These are phyloP conservation scores for Notocelia uddmanniana DNA, from an alignment of 2,888 invertebrate species.

Conservation along the genomic window DNA sequence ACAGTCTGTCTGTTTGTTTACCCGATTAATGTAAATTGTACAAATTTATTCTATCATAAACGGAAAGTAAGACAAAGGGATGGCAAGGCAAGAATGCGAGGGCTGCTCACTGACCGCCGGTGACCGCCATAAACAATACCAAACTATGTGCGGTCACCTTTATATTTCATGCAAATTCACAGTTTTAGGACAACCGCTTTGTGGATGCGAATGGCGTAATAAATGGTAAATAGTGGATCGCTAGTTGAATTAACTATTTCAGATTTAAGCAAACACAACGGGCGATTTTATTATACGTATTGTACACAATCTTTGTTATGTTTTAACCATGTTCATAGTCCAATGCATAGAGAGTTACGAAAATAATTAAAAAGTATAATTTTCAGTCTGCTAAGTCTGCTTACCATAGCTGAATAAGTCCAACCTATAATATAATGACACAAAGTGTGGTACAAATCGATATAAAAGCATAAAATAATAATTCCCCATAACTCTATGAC, in stretches of 20 bases:
- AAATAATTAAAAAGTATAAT: background rate
- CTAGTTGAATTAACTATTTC: background rate
- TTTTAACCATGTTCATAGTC: background rate
- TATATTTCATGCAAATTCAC: slow-evolving; percentile 84
- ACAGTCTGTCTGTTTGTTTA: slow-evolving; percentile 58
- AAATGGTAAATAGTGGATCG: slow-evolving; percentile 53
- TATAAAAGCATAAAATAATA: slow-evolving; percentile 26
- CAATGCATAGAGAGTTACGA: background rate
- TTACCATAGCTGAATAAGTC: background rate
- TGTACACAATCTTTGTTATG: background rate
- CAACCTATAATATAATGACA: background rate
- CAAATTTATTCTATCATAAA: slow-evolving; percentile 70
- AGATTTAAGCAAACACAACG: background rate
- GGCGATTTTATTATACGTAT: background rate
- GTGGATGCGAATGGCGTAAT: slow-evolving; percentile 66
- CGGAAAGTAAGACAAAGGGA: slow-evolving; percentile 84
- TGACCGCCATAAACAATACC: slow-evolving; percentile 83
- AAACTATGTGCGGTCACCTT: slow-evolving; percentile 84
- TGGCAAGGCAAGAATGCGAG: slow-evolving; percentile 80
- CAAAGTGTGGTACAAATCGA: background rate
- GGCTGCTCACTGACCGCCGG: slow-evolving; percentile 72
- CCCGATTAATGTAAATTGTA: slow-evolving; percentile 69
- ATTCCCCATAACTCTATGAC: slow-evolving; percentile 15
- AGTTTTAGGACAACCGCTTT: slow-evolving; percentile 62
- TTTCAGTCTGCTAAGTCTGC: too few relatives aligned